Evolutionary conservation across 2,113 vertebrate species (phyloP).

Genomic region (Oncorhynchus nerka): DNA sequence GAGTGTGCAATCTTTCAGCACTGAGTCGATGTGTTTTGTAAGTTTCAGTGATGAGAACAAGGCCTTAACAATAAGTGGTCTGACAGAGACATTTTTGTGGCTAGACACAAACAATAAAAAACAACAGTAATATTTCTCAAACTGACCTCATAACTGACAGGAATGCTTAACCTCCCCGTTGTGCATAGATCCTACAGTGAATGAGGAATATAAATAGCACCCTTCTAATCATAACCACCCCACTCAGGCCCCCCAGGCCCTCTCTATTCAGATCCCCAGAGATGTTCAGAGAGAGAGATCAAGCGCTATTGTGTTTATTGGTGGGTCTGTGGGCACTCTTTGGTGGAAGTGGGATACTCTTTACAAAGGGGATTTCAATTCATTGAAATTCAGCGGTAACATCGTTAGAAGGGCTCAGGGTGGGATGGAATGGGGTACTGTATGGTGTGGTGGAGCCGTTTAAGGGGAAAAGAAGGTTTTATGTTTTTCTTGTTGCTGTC

Average conservation of each 20-base stretch:
- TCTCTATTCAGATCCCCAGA: slow-evolving; percentile 19
- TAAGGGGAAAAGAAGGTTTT: slow-evolving; percentile 29
- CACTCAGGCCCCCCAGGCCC: background rate
- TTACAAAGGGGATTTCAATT: slow-evolving; percentile 57
- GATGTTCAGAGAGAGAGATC: slow-evolving; percentile 41
- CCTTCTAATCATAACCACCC: slow-evolving; percentile 40
- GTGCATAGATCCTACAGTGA: slow-evolving; percentile 14
- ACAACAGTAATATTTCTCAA: background rate
- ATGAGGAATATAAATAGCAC: slow-evolving; percentile 37
- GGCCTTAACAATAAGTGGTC: background rate
- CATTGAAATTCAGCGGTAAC: slow-evolving; percentile 53
- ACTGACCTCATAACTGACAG: background rate
- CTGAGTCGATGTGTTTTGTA: slow-evolving; percentile 12
- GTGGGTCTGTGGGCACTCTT: slow-evolving; percentile 50
- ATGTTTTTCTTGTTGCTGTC: slow-evolving; percentile 27
- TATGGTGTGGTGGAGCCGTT: slow-evolving; percentile 16
- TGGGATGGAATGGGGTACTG: slow-evolving; percentile 21
- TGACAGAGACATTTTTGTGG: background rate
- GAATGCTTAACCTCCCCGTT: slow-evolving; percentile 39
- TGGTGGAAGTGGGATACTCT: slow-evolving; percentile 60
- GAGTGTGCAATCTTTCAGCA: background rate
- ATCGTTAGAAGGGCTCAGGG: slow-evolving; percentile 26
- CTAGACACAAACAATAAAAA: background rate
- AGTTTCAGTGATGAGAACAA: background rate
- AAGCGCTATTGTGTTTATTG: slow-evolving; percentile 46